Evolutionary conservation across 2,113 vertebrate species (phyloP), one percentile per base, ranked within the genome.

Genomic region (Numenius arquata): DNA sequence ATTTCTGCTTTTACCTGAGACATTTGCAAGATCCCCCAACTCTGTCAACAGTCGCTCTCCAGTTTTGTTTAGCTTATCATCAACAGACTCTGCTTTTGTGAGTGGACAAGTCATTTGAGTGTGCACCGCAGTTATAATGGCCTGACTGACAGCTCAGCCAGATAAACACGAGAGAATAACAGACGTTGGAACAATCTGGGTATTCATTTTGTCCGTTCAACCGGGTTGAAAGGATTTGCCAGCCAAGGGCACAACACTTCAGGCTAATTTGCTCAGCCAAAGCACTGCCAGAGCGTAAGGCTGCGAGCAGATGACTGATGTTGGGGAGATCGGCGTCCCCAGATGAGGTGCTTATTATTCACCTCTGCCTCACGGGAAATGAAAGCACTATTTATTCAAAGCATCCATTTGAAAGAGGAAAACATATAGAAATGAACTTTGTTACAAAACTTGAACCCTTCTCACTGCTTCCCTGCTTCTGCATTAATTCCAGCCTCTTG

Each of bases 141-240:
- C 95, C 97, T 98, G 98, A 98, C 97, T 99, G 98, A 98, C 96
- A 98, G 97, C 98, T 97, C 96, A 95, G 97, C 97, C 98, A 98
- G 98, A 98, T 98, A 99, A 99, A 99, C 98, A 98, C 96, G 86
- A 86, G 97, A 97, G 97, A 97, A 97, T 97, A 97, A 98, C 97
- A 98, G 98, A 97, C 96, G 59, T 91, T 90, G 97, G 97, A 97
- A 98, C 97, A 98, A 97, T 98, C 96, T 96, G 91, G 98, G 97
- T 97, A 98, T 99, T 99, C 98, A 98, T 97, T 97, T 97, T 98
- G 98, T 97, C 98, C 98, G 98, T 97, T 98, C 98, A 98, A 98
- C 98, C 98, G 97, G 94, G 96, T 97, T 98, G 97, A 98, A 98
- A 98, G 98, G 98, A 99, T 99, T 99, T 99, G 98, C 97, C 98